These are phyloP conservation scores for Sebastes glaucus DNA, from an alignment of 2,797 vertebrate genomes.

Conservation along the genomic window DNA sequence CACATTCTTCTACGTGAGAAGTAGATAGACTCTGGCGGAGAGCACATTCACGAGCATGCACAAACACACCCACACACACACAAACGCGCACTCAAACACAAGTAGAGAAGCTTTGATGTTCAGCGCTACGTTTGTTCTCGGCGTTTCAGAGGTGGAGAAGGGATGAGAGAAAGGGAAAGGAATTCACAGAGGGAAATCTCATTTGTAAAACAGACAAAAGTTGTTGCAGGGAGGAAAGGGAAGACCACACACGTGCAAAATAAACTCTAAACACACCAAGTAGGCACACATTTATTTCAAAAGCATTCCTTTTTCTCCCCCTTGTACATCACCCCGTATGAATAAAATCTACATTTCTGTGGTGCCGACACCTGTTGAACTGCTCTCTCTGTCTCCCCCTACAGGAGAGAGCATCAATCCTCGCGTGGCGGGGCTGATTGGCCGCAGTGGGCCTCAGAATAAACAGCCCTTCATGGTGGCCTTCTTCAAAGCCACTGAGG, in stretches of 20 bases:
- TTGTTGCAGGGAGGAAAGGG: conserved; percentile 20
- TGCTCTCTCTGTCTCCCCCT: conserved; percentile 65
- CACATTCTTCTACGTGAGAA: conserved; percentile 69
- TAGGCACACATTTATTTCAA: conserved; percentile 5
- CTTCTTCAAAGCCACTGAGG: conserved; percentile 98
- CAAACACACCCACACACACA: conserved; percentile 54
- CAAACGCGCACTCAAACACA: conserved; percentile 11
- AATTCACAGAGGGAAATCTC: conserved; percentile 40
- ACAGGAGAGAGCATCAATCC: conserved; percentile 95
- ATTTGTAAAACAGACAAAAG: conserved; percentile 34
- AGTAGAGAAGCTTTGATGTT: conserved; percentile 61
- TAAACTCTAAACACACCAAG: not conserved
- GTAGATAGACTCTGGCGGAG: conserved; percentile 41
- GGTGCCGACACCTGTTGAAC: conserved; percentile 33
- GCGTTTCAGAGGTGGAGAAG: conserved; percentile 37
- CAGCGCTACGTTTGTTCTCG: conserved; percentile 36
- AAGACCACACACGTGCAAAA: conserved; percentile 31
- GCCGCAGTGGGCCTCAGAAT: conserved; percentile 93
- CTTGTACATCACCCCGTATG: not conserved
- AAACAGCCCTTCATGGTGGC: conserved; percentile 99
- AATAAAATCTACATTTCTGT: conserved; percentile 1
- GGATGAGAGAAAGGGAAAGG: conserved; percentile 34
- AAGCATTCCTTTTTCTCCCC: not conserved
- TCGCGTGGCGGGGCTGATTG: conserved; percentile 91
- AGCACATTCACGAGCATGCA: conserved; percentile 9